Evolutionary conservation across 2,113 vertebrate species (phyloP), one percentile per base, ranked within the genome.

Genomic region (Paedocypris sp.): DNA sequence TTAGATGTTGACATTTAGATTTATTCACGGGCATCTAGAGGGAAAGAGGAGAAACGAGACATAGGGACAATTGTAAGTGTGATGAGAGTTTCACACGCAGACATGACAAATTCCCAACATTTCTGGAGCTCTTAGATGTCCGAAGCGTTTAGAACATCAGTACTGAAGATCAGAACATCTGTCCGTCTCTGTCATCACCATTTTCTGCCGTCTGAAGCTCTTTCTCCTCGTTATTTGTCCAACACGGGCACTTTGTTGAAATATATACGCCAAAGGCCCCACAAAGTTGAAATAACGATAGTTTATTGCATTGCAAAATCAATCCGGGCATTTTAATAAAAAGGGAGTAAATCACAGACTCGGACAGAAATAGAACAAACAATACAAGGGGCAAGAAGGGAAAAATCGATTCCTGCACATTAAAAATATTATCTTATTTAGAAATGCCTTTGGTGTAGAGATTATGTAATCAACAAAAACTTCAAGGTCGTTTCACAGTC

Each of bases 331-430:
- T 70, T 61, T 70, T 35, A 39, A 66, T 66, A 70, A 61, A 28
- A 18, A 66, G 38, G 32, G 6, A 38, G 33, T 70, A 57, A 70
- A 66, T 70, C 68, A 70, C 28, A 19, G 16, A 60, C 51, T 48
- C 51, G 45, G 39, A 60, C 19, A 56, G 36, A 61, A 50, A 62
- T 6, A 32, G 45, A 67, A 43, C 45, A 67, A n/a, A 41, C 35
- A 45, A 50, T 46, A 47, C 50, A 41, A 26, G 18, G 18, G 41
- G 43, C 39, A 35, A 20, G 26, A 6, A 4, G n/a, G 48, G 36
- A 33, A 26, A 90, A 91, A 96, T 97, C 91, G 89, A 91, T 96
- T 86, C 88, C 90, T 86, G 92, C 91, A 94, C 89, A 93, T 93
- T 91, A 94, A 84, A 84, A 80, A 88, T 86, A 89, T 93, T 90